Base-by-base conservation (phyloP, 2,113 vertebrate species). In the Zosterops pallidus region DNA sequence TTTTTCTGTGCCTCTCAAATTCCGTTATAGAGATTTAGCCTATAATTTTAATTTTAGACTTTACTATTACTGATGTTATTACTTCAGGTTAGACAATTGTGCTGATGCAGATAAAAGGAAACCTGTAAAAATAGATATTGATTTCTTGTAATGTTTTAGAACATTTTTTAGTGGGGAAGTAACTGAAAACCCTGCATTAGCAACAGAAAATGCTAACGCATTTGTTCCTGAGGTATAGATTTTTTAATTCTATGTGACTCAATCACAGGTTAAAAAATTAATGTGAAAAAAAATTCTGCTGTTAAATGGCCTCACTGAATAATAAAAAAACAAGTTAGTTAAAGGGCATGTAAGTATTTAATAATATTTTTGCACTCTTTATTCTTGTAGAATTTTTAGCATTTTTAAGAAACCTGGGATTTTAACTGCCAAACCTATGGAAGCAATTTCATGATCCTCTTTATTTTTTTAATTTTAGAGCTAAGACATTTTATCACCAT, bases 101-200 rank as follows among this genome's bases (percentile, higher is more conserved):
- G 93, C 93, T 95, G 94, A 96, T 86, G 56, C 41, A 69, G 76
- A 57, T 65, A 64, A 96, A 86, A 86, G 41, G 69, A 93, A 93
- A 76, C 13, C 23, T 67, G 41, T 76, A 93, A 94, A 96, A 83
- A 89, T 31, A 94, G 90, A 29, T 90, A 96, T 93, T 94, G 92
- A 96, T 97, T 96, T 96, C 80, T 89, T 79, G 49, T 96, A 86
- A 89, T 55, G 76, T 46, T 95, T 94, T 69, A 89, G 92, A 89
- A 76, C 60, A 90, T 42, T 81, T 94, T 92, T 86, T 59, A 71
- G 41, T 33, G 56, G 41, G 7, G n/a, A 86, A 90, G 72, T 76
- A 84, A 75, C 47, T 50, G 31, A 89, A 96, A 96, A 41, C 31
- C 53, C 53, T 86, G 41, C 0, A 1, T 89, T 81, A 95, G 88